These are phyloP conservation scores for Oncorhynchus clarkii DNA, from an alignment of 2,113 vertebrate species.

Conservation along the genomic window DNA sequence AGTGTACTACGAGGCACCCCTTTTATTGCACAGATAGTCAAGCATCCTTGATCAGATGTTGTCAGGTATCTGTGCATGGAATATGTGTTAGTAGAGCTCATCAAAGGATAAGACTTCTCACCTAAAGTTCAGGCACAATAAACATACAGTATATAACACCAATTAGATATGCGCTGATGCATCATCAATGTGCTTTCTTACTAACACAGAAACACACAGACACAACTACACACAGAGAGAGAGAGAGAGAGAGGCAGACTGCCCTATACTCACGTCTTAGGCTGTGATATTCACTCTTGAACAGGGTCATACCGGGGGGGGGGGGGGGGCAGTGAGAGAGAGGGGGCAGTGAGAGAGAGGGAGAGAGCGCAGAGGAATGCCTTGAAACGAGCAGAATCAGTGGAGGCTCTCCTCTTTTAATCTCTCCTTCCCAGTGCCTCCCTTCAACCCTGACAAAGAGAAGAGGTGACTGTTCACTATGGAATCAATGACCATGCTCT, in stretches of 20 bases:
- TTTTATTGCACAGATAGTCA: too few relatives aligned
- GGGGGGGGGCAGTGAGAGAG: constrained; percentile 12
- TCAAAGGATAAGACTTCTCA: too few relatives aligned
- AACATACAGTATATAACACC: neutral
- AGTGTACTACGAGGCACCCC: too few relatives aligned
- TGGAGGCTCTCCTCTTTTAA: neutral
- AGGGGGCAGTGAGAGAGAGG: constrained; percentile 5
- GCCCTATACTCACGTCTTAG: constrained; percentile 19
- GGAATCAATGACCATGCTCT: constrained; percentile 19
- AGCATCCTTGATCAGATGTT: too few relatives aligned
- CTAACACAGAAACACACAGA: neutral
- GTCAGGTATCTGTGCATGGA: too few relatives aligned
- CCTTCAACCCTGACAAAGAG: neutral
- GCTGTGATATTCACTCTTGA: constrained; percentile 26
- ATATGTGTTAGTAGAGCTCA: too few relatives aligned
- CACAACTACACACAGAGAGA: neutral
- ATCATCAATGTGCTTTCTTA: too few relatives aligned
- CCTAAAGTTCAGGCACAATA: neutral
- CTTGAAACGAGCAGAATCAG: neutral
- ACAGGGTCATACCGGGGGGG: constrained; percentile 17
- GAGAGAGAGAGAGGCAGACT: neutral
- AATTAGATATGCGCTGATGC: neutral
- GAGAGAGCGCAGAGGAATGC: constrained; percentile 2
- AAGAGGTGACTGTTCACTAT: constrained; percentile 10
- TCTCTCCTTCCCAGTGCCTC: neutral